Evolutionary conservation across 2,888 invertebrate species (phyloP), one percentile per base, ranked within the genome.

Genomic region (Drosophila mayaguana): DNA sequence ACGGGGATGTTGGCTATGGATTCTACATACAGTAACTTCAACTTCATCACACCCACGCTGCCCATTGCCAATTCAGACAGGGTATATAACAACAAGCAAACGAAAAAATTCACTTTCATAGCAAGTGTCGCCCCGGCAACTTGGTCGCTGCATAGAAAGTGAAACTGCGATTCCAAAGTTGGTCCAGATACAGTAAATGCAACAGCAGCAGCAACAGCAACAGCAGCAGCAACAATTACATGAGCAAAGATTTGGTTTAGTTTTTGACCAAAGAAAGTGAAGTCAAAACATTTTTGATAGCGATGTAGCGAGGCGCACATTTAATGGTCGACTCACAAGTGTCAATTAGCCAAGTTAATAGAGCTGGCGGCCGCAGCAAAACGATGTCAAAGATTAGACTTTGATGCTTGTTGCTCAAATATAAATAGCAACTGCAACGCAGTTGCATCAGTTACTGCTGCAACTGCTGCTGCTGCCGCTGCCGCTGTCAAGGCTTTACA

Each of bases 111-210:
- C 84, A 84, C 81, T 87, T 87, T 83, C 84, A 78, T 76, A 72
- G 78, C 86, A 80, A 90, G 88, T 89, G 88, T 89, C 82, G 85
- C 81, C 38, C 25, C 54, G 67, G 68, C 68, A 71, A 73, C 60
- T 64, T 59, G 43, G 43, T 7, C 20, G 43, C 45, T 45, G 45
- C 45, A 75, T 87, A 75, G 84, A 84, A 84, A 84, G 84, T 85
- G 89, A 87, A 89, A 84, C 82, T 81, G 87, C 74, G 80, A 69
- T 70, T 69, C 68, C 79, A 84, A 63, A 69, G 64, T 66, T 83
- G 89, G 64, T 83, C 71, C 83, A 82, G 83, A 70, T 56, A 69
- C 61, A 63, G 45, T 25, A 42, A 20, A 28, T 18, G 48, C 54
- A 65, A 8, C 12, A 18, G 25, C 60, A 55, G 22, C 53, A 54